Evolutionary conservation across 2,797 vertebrate genomes (phyloP), one percentile per base, ranked within the genome.

Genomic region (Acrocephalus scirpaceus): DNA sequence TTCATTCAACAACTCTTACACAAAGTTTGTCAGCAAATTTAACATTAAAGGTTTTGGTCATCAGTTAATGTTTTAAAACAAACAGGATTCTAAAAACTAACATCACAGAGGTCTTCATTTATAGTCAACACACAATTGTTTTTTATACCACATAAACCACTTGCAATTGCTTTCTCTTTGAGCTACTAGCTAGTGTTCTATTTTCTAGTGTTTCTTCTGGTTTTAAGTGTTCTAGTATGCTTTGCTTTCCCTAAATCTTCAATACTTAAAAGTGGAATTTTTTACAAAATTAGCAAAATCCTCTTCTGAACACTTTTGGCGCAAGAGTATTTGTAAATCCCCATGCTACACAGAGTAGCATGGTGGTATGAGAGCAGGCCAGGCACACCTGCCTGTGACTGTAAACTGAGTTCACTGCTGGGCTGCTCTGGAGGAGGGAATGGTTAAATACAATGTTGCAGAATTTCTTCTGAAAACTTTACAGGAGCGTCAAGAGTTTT

Each of bases 331-430:
- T 69, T 60, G 15, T 56, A 64, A 53, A 73, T 23, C 56, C 61
- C 32, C 18, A 42, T 1, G 13, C 57, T 22, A 47, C 13, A 56
- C 5, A 29, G 18, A 66, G 23, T 13, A 65, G 32, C 30, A 69
- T 27, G 57, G 17, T 1, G n/a, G 30, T 3, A 30, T 0, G 1
- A 57, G 25, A 48, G 42, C 42, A 74, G n/a, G 42, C 13, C 48
- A 82, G 50, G 40, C n/a, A 54, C 1, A 21, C 6, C 6, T 32
- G 27, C 38, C 25, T 36, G 4, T 36, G 42, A 77, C 48, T 26
- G 15, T 40, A 64, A 71, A 82, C 4, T n/a, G 26, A 79, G 45
- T 29, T 83, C 65, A 44, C 11, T 40, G 19, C 1, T 64, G 11
- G 48, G 44, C 29, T 61, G 30, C 44, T 47, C 32, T 50, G 34